Conservation (phyloP, 2,888 invertebrate species). For the Pterostichus madidus region DNA sequence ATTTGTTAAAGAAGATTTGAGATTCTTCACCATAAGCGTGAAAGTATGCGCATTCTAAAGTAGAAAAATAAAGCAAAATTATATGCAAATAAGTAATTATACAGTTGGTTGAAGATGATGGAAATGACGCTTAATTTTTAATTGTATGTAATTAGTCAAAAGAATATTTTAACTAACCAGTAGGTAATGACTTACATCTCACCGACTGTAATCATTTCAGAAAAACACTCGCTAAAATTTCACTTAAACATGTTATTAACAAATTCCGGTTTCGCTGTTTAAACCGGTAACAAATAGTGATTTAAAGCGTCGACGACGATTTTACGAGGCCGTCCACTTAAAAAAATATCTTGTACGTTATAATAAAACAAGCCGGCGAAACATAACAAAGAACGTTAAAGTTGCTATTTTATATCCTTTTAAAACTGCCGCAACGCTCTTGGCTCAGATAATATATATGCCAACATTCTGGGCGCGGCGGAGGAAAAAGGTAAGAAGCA, state of each 20-base stretch:
- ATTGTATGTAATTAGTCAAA: slow-evolving; percentile 3
- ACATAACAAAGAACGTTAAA: slow-evolving; percentile 63
- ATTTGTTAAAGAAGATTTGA: background rate
- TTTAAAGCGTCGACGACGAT: slow-evolving; percentile 21
- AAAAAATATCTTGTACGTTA: slow-evolving; percentile 58
- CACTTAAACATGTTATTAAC: slow-evolving; percentile 16
- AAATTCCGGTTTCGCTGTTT: background rate
- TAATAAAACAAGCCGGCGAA: slow-evolving; percentile 55
- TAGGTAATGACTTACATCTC: slow-evolving; percentile 16
- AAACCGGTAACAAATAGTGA: slow-evolving; percentile 12
- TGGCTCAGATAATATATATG: slow-evolving; percentile 64
- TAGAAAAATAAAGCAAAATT: slow-evolving; percentile 2
- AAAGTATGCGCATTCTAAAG: background rate
- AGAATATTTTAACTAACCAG: background rate
- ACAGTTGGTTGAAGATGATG: slow-evolving; percentile 1
- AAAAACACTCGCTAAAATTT: slow-evolving; percentile 8
- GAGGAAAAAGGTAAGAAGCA: slow-evolving; percentile 38
- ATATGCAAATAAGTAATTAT: slow-evolving; percentile 28
- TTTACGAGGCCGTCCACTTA: slow-evolving; percentile 36
- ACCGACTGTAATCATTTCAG: background rate
- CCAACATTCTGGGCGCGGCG: slow-evolving; percentile 21
- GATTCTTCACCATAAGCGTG: background rate
- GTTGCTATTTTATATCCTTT: slow-evolving; percentile 63
- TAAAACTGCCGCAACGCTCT: slow-evolving; percentile 58
- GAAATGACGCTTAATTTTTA: slow-evolving; percentile 12